Conservation (phyloP, 2,113 vertebrate species). For the Crotalus horridus region DNA sequence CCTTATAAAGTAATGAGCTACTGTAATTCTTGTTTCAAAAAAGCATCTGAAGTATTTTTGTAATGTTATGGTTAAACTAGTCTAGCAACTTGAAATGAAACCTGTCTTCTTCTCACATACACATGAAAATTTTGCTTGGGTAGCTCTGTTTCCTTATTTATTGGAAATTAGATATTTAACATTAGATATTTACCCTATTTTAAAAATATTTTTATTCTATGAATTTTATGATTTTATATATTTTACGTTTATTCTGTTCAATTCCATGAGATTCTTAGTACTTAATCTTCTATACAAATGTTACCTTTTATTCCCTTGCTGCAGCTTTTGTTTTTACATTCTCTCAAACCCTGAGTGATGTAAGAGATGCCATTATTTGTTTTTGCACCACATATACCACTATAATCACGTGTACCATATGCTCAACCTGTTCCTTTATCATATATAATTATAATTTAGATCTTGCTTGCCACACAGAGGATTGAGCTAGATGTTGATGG, state of each 20-base stretch:
- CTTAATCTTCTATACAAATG: neutral
- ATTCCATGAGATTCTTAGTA: neutral
- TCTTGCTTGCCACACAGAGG: neutral
- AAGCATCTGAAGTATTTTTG: neutral
- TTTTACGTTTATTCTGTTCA: neutral
- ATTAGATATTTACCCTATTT: neutral
- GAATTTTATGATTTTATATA: neutral
- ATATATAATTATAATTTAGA: neutral
- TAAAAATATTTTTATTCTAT: neutral
- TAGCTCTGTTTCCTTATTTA: neutral
- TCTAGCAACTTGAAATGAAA: conserved; percentile 25
- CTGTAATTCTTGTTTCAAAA: conserved; percentile 1
- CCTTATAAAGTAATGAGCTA: conserved; percentile 1
- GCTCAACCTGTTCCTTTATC: neutral
- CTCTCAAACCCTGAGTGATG: neutral
- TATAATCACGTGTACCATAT: neutral
- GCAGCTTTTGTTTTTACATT: neutral
- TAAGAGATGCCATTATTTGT: neutral
- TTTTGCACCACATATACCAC: conserved; percentile 7
- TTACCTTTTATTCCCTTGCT: neutral
- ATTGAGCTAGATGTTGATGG: neutral
- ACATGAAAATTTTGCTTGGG: neutral
- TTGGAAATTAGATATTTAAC: neutral
- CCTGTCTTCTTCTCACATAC: neutral
- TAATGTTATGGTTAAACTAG: conserved; percentile 16